Evolutionary conservation across 1,140 invertebrate species (phyloP).

Genomic region (Maconellicoccus hirsutus): DNA sequence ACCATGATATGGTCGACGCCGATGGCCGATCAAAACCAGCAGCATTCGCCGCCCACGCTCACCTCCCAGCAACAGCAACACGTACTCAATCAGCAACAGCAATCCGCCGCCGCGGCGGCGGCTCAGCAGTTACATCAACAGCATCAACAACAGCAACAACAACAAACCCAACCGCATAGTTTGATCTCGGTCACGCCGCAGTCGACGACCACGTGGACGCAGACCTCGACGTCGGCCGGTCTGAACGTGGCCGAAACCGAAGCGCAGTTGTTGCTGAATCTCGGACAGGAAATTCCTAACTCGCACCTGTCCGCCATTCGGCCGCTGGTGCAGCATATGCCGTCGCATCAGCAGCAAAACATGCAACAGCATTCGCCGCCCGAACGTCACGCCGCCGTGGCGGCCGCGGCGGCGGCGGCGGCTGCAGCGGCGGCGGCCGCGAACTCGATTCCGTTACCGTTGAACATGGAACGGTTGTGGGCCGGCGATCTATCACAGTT

Average conservation of each 20-base stretch:
- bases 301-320: conserved; percentile 25
- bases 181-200: conserved; percentile 40
- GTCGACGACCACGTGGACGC: conserved; percentile 28
- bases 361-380: conserved; percentile 28
- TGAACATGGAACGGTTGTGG: conserved; percentile 86
- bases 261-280: conserved; percentile 65
- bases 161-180: conserved; percentile 36
- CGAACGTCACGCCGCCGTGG: conserved; percentile 24
- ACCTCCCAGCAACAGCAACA: neutral
- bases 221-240: conserved; percentile 26
- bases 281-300: conserved; percentile 48
- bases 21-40: conserved; percentile 28
- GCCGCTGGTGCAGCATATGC: conserved; percentile 25
- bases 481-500: conserved; percentile 70
- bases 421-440: conserved; percentile 28
- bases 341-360: conserved; percentile 14
- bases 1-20: conserved; percentile 83
- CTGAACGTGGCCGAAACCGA: conserved; percentile 51
- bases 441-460: conserved; percentile 40
- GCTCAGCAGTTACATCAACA: conserved; percentile 26
- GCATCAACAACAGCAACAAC: conserved; percentile 32
- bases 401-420: conserved; percentile 23
- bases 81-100: conserved; percentile 30
- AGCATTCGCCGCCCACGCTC: conserved; percentile 32
- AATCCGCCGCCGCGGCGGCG: conserved; percentile 23